Conservation (phyloP, 2,888 invertebrate genomes). For the Bembecia ichneumoniformis region DNA sequence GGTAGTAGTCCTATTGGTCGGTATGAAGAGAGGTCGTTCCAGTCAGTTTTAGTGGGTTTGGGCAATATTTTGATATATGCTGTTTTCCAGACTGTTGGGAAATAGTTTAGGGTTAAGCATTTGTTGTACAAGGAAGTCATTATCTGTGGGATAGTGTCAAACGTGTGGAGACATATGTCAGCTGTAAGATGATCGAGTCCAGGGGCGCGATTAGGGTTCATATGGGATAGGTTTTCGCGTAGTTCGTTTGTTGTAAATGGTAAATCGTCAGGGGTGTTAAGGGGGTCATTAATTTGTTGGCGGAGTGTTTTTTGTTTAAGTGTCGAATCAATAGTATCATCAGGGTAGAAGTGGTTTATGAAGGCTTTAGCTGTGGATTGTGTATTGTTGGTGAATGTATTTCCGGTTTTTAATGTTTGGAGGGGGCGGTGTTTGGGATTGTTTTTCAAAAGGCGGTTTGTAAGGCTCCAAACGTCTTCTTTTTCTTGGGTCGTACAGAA, state of each 20-base stretch:
- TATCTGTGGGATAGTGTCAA: neutral
- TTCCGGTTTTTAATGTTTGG: slow-evolving; percentile 3
- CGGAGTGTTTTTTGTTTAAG: neutral
- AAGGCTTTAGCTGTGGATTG: slow-evolving; percentile 8
- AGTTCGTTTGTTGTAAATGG: neutral
- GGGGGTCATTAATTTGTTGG: neutral
- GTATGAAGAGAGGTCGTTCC: slow-evolving; percentile 6
- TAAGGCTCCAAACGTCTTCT: slow-evolving; percentile 1
- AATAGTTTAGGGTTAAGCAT: slow-evolving; percentile 1
- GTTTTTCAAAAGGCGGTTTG: slow-evolving; percentile 12
- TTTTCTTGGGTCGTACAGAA: slow-evolving; percentile 15
- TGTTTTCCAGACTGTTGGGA: slow-evolving; percentile 14
- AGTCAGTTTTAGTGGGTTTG: slow-evolving; percentile 13
- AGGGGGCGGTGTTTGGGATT: slow-evolving; percentile 9
- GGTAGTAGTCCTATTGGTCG: slow-evolving; percentile 16
- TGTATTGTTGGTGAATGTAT: slow-evolving; percentile 4
- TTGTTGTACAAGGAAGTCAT: neutral
- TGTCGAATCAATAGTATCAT: neutral
- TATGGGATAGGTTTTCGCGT: neutral
- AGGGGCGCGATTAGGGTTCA: neutral
- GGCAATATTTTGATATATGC: slow-evolving; percentile 16
- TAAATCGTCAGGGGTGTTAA: neutral
- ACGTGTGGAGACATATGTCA: neutral
- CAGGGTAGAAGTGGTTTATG: neutral
- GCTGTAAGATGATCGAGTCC: slow-evolving; percentile 1